Evolutionary conservation across 2,113 vertebrate species (phyloP), one percentile per base, ranked within the genome.

Genomic region (Numida meleagris): DNA sequence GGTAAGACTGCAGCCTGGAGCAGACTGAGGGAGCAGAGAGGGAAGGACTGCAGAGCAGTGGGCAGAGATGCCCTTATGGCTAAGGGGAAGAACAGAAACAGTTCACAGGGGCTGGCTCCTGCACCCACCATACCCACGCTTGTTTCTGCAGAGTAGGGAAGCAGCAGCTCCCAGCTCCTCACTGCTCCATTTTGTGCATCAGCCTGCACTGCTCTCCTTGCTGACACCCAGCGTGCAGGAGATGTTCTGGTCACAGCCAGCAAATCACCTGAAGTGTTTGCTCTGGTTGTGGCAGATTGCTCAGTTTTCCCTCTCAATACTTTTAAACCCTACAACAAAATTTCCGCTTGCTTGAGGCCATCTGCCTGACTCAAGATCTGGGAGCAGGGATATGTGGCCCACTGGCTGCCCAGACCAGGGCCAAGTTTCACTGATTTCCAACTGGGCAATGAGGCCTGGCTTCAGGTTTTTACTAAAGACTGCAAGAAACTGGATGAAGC

Each of bases 301-400:
- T 89, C 78, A 93, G 89, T 78, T 93, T 94, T 94, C 14, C 18
- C 15, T 82, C 62, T 67, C 90, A 82, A 36, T 70, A 89, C 85
- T 66, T 85, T 96, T 91, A 89, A 91, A 70, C 3, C 31, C 24
- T 76, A 20, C 53, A 43, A 53, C 85, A 72, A 87, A 87, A 76
- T 62, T 75, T 84, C 84, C 85, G 58, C 82, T 91, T 94, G 57
- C 85, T 87, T 57, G 57, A 73, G 84, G 63, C 94, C 89, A 82
- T 94, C 81, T 96, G 92, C 68, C 63, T 38, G 51, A 34, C 73
- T 74, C 21, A 0, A 8, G 46, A 11, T 74, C 66, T 84, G 80
- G 57, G 65, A 55, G 48, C 0, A 5, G 65, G 40, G 21, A 90
- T 59, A 78, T 46, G 75, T 70, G 66, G 38, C 70, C 74, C 6